Conservation (phyloP, 2,888 invertebrate genomes). For the Drosophila eohydei region DNA sequence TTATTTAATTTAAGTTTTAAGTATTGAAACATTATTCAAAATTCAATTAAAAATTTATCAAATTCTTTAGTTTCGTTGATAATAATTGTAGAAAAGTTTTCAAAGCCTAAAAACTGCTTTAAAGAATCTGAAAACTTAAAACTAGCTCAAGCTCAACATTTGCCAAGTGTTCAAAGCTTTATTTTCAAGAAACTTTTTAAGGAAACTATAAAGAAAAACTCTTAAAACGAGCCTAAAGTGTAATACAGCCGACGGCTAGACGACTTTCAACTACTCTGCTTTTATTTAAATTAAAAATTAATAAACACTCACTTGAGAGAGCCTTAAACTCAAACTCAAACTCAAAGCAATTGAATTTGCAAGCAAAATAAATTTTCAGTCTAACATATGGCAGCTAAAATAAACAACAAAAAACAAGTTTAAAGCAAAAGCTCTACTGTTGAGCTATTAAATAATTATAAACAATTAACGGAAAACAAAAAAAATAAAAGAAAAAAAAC, state of each 20-base stretch:
- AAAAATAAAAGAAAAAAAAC: conserved; percentile 33
- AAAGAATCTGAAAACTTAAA: background rate
- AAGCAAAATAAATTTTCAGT: background rate
- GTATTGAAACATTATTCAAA: no score
- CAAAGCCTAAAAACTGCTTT: background rate
- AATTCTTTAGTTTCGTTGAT: no score
- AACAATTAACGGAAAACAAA: conserved; percentile 55
- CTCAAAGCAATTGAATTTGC: background rate
- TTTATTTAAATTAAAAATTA: background rate
- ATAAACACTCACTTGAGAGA: background rate
- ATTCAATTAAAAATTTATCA: no score
- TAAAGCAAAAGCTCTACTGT: conserved; percentile 1
- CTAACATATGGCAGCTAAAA: conserved; percentile 14
- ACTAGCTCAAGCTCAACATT: background rate
- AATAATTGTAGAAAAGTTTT: no score
- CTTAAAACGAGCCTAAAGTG: background rate
- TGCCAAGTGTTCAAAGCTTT: no score
- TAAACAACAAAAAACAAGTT: background rate
- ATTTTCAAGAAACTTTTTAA: background rate
- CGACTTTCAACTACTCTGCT: background rate
- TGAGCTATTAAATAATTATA: conserved; percentile 47
- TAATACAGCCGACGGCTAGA: background rate
- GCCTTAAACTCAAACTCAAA: background rate
- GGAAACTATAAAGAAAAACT: no score
- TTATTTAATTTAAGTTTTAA: no score